Evolutionary conservation across 92 coral and sea anemone species (phyloP).

Genomic region (Actinostola sp.): DNA sequence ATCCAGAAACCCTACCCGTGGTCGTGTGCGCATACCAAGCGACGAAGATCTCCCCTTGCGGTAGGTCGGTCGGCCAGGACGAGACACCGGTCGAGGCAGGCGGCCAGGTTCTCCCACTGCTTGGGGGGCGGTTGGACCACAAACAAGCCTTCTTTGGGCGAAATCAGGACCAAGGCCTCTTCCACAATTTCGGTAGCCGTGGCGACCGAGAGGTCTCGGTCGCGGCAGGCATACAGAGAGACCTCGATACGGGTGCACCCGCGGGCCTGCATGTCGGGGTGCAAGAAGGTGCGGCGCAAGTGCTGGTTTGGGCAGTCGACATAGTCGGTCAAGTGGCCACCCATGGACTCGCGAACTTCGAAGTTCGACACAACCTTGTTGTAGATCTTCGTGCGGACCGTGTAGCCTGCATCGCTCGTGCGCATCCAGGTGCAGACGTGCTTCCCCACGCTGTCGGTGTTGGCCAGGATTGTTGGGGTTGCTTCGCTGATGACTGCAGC

Average conservation of each 20-base stretch:
- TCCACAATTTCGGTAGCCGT: background rate
- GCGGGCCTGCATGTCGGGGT: constrained; percentile 40
- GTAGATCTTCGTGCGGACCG: constrained; percentile 34
- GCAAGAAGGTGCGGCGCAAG: constrained; percentile 26
- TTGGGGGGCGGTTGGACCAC: constrained; percentile 24
- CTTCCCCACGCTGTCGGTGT: constrained; percentile 29
- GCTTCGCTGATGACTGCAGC: too few species aligned
- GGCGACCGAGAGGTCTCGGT: constrained; percentile 14
- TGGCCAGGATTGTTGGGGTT: too few species aligned
- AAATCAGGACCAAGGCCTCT: constrained; percentile 12
- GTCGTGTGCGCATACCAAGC: too few species aligned
- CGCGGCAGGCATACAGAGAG: constrained; percentile 38
- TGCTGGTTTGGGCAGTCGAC: constrained; percentile 35
- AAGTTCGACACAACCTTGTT: constrained; percentile 48
- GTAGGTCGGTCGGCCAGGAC: too few species aligned
- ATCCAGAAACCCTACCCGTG: too few species aligned
- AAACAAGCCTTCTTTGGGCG: constrained; percentile 11
- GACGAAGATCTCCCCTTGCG: too few species aligned
- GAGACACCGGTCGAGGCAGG: background rate
- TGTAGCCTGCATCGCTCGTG: too few species aligned
- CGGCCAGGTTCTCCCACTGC: constrained; percentile 35
- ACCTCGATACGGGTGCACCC: constrained; percentile 37
- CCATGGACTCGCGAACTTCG: constrained; percentile 26
- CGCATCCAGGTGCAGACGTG: constrained; percentile 42
- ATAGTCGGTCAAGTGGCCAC: constrained; percentile 36